A percentile compares a stretch with the other conserved stretches of the same genome.
phyloP scores from a whole-genome alignment of 2,797 vertebrate genomes.

The Chloroceryle inda region DNA sequence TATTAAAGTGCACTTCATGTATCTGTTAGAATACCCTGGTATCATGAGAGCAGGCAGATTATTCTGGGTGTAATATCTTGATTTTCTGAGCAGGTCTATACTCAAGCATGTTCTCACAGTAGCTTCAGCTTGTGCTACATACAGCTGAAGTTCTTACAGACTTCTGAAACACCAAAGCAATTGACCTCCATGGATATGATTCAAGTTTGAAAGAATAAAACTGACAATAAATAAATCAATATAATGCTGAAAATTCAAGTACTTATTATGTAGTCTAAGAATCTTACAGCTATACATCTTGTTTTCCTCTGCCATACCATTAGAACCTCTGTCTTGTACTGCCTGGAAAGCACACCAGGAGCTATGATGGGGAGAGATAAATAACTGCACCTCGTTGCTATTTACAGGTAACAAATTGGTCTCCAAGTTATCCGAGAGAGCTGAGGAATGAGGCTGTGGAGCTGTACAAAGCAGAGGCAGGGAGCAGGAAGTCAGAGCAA shows the following conservation, averaged over 20 bases:
- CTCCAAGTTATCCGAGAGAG: slow-evolving; percentile 21
- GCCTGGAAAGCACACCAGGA: neutral
- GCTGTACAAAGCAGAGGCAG: slow-evolving; percentile 21
- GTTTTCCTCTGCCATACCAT: neutral
- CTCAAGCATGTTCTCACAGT: neutral
- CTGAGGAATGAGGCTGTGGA: slow-evolving; percentile 52
- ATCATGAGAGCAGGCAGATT: neutral
- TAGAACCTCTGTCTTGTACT: neutral
- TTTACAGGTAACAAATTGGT: slow-evolving; percentile 44
- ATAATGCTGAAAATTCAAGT: neutral
- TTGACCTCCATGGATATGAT: neutral
- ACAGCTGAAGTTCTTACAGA: slow-evolving; percentile 62
- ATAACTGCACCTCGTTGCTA: neutral
- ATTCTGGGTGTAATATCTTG: neutral
- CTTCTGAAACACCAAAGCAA: slow-evolving; percentile 21
- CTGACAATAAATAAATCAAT: slow-evolving; percentile 27
- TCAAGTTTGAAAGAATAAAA: neutral
- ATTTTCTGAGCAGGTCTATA: slow-evolving; percentile 8
- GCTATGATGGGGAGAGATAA: neutral
- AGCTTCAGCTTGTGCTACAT: slow-evolving; percentile 39
- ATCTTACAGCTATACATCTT: neutral
- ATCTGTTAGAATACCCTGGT: neutral
- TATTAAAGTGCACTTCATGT: neutral
- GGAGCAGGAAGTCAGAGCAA: slow-evolving; percentile 41
- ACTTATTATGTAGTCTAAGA: neutral